Conservation (phyloP, 2,113 vertebrate species). For the Phaethon lepturus region DNA sequence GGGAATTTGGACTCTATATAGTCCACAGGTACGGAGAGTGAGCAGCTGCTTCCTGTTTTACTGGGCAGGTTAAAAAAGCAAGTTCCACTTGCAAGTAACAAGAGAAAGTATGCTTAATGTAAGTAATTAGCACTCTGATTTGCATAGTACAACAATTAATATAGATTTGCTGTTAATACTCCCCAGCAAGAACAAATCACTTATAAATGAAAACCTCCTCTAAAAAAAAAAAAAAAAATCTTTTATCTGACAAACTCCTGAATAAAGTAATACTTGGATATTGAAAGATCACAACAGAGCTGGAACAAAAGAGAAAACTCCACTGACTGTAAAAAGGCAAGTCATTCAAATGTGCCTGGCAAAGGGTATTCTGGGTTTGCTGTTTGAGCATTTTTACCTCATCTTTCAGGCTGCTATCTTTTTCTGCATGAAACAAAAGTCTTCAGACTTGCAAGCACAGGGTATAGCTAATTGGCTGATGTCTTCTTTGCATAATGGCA, state of each 20-base stretch:
- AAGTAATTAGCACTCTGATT: neutral
- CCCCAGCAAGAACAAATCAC: slow-evolving; percentile 19
- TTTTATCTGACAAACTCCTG: slow-evolving; percentile 19
- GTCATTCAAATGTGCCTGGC: slow-evolving; percentile 14
- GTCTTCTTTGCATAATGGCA: neutral
- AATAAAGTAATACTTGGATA: slow-evolving; percentile 17
- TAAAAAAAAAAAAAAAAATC: neutral
- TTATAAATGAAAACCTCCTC: slow-evolving; percentile 16
- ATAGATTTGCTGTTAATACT: neutral
- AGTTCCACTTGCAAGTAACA: neutral
- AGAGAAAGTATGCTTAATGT: neutral
- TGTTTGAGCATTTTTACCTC: neutral
- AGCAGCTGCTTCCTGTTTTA: neutral
- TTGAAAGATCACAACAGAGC: slow-evolving; percentile 29
- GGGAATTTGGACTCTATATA: neutral
- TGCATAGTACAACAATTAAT: neutral
- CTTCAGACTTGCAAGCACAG: neutral
- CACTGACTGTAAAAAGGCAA: neutral
- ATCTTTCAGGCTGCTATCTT: neutral
- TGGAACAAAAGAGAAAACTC: slow-evolving; percentile 37
- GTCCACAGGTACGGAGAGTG: neutral
- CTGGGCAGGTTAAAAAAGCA: neutral
- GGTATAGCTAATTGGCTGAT: neutral
- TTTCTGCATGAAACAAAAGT: neutral
- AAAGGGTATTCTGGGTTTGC: neutral